A percentile compares a stretch with the other conserved stretches of the same genome.
Conservation (phyloP, 2,113 vertebrate species). For the Triplophysa rosa region DNA sequence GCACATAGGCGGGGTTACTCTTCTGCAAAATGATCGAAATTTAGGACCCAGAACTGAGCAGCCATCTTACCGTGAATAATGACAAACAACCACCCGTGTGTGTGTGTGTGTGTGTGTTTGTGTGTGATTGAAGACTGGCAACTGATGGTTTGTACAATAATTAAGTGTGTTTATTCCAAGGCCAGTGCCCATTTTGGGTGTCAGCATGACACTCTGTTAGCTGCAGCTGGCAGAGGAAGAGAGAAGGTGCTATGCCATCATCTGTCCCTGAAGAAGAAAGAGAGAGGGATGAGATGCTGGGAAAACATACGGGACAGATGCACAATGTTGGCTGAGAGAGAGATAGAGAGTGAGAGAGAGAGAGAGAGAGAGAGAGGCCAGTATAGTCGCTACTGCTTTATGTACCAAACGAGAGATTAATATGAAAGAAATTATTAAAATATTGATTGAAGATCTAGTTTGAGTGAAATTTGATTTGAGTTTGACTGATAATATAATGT, state of each 20-base stretch:
- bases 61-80: slow-evolving; percentile 9
- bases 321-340: not conserved
- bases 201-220: slow-evolving; percentile 12
- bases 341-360: not conserved
- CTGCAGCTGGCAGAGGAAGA: slow-evolving; percentile 18
- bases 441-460: not conserved
- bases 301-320: not conserved
- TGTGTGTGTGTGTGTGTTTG: slow-evolving; percentile 1
- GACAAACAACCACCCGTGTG: slow-evolving; percentile 28
- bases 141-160: slow-evolving; percentile 40
- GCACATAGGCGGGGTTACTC: slow-evolving; percentile 4
- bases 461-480: not conserved
- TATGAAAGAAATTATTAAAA: not conserved
- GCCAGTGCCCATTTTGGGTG: slow-evolving; percentile 19
- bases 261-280: slow-evolving; percentile 16
- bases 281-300: not conserved
- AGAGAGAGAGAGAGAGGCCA: not conserved
- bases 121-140: slow-evolving; percentile 37
- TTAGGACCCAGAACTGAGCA: slow-evolving; percentile 7
- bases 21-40: slow-evolving; percentile 25
- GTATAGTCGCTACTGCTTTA: slow-evolving; percentile 7
- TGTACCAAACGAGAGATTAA: not conserved
- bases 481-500: too few relatives aligned
- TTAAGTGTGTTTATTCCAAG: slow-evolving; percentile 41
- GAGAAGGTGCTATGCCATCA: slow-evolving; percentile 17